These are phyloP conservation scores for Triops longicaudatus DNA, from an alignment of 1,140 invertebrate species.

Conservation along the genomic window DNA sequence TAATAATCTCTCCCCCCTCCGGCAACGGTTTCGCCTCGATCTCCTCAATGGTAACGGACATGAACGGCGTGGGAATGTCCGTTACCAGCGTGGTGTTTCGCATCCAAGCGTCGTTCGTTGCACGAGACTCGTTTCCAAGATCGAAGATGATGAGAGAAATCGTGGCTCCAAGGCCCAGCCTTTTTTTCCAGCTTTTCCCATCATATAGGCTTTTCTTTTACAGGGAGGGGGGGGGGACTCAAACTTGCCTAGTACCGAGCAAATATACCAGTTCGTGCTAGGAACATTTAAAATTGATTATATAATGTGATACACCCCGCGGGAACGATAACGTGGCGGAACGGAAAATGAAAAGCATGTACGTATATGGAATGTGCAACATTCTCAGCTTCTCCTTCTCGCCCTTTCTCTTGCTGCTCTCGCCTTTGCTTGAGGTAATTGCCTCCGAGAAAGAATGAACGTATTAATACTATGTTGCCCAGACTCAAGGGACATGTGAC, in stretches of 20 bases:
- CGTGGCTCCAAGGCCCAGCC: neutral
- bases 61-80: conserved; percentile 1
- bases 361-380: too few relatives aligned
- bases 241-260: neutral
- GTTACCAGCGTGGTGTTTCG: neutral
- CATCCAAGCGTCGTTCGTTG: neutral
- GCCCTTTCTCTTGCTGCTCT: too few relatives aligned
- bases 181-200: neutral
- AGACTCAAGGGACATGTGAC: too few relatives aligned
- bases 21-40: neutral
- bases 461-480: too few relatives aligned
- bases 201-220: neutral
- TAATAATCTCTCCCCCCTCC: neutral
- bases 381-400: too few relatives aligned
- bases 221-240: neutral
- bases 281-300: too few relatives aligned
- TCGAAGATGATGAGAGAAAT: conserved; percentile 2
- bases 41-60: neutral
- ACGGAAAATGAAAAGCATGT: too few relatives aligned
- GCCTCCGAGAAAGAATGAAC: too few relatives aligned
- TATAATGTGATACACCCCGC: too few relatives aligned
- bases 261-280: too few relatives aligned
- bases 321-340: too few relatives aligned
- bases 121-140: neutral
- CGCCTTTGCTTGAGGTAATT: too few relatives aligned